Evolutionary conservation across 2,888 invertebrate species (phyloP).

Genomic region (Ochlodes sylvanus): DNA sequence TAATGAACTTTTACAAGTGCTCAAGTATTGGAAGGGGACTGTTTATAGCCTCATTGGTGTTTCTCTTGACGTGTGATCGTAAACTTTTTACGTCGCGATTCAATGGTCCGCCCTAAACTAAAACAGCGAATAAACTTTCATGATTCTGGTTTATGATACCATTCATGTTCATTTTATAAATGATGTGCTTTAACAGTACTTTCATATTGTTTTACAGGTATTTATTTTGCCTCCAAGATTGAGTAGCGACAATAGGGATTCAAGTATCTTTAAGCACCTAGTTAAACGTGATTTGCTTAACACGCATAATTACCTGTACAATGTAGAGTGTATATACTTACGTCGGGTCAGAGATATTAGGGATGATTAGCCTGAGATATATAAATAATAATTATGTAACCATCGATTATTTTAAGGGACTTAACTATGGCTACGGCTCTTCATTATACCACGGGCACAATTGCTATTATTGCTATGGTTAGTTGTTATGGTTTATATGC

Average conservation of each 20-base stretch:
- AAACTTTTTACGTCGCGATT: constrained; percentile 81
- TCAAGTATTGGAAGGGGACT: constrained; percentile 73
- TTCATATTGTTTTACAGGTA: constrained; percentile 40
- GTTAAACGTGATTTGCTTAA: background rate
- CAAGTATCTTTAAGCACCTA: background rate
- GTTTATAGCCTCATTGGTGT: constrained; percentile 82
- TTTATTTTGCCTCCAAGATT: constrained; percentile 15
- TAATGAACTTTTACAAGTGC: constrained; percentile 79
- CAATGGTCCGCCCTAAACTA: constrained; percentile 82
- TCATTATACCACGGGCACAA: no score
- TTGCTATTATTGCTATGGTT: no score
- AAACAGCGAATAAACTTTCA: constrained; percentile 82
- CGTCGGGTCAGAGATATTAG: no score
- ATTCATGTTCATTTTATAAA: constrained; percentile 83
- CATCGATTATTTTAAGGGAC: no score
- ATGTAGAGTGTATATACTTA: no score
- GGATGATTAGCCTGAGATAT: no score
- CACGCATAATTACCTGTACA: background rate
- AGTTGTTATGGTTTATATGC: no score
- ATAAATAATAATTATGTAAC: no score
- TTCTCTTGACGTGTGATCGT: constrained; percentile 82
- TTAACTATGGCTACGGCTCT: no score
- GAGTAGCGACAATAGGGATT: background rate
- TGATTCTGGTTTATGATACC: constrained; percentile 77
- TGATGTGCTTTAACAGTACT: constrained; percentile 67